phyloP scores from a whole-genome alignment of 2,797 vertebrate species.

The Schizothorax lantsangensis region DNA sequence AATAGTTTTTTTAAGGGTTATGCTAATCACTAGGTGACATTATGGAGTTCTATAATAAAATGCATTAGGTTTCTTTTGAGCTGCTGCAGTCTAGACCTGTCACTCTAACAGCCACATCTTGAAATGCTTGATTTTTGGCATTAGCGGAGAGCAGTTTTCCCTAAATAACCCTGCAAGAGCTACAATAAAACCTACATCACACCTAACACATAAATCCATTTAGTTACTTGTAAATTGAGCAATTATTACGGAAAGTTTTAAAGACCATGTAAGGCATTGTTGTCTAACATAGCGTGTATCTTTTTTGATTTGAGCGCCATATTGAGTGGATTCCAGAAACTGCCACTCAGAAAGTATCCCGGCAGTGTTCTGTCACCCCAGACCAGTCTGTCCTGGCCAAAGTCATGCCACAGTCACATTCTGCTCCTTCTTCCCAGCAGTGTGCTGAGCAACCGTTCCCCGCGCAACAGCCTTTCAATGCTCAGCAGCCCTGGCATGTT shows the following conservation, averaged over 20 bases:
- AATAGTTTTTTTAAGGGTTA: not conserved
- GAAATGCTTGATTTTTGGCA: conserved; percentile 30
- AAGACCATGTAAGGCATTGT: conserved; percentile 20
- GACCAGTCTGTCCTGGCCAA: conserved; percentile 42
- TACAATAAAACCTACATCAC: conserved; percentile 35
- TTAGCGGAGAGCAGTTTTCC: conserved; percentile 11
- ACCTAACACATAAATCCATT: conserved; percentile 28
- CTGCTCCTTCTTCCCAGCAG: conserved; percentile 71
- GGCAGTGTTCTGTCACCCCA: conserved; percentile 28
- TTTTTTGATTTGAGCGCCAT: conserved; percentile 23
- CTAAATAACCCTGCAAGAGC: conserved; percentile 30
- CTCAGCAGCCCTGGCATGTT: conserved; percentile 77
- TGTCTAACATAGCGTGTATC: conserved; percentile 8
- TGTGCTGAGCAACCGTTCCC: conserved; percentile 81
- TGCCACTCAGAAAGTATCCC: conserved; percentile 49
- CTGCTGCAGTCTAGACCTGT: conserved; percentile 23
- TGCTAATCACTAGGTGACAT: conserved; percentile 6
- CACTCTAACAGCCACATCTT: conserved; percentile 32
- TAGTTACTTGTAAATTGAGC: conserved; percentile 20
- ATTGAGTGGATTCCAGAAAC: conserved; percentile 17
- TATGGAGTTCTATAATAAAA: not conserved
- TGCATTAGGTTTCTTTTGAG: not conserved
- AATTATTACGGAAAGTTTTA: conserved; percentile 24
- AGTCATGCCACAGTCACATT: conserved; percentile 65
- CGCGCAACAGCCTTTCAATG: conserved; percentile 77